Evolutionary conservation across 2,888 invertebrate species (phyloP), one percentile per base, ranked within the genome.

Genomic region (Apocheima hispidaria): DNA sequence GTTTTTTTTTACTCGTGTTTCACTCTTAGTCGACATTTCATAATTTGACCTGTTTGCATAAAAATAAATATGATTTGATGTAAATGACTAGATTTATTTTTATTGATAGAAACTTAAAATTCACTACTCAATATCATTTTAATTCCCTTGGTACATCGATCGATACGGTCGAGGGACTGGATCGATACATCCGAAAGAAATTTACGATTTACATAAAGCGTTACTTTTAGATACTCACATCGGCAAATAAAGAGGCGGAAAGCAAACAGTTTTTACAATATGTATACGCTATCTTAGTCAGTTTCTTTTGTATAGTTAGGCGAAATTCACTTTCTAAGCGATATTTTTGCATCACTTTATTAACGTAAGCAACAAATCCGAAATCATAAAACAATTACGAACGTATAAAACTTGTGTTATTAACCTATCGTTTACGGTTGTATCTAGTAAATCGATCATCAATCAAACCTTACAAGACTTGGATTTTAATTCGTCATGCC

Each of bases 301-400:
- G 16, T 9, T 44, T 16, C 2, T 26, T 44, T 43, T 21, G 12
- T n/a, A n/a, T n/a, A 12, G 4, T 4, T 4, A 16, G 14, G 26
- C 6, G 40, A 51, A n/a, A 61, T 54, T 65, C 50, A 70, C 63
- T 65, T 56, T 65, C 57, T 52, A 55, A 60, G 28, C 56, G 41
- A 63, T 60, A 63, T 65, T 48, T 57, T 56, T 44, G 51, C 46
- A 44, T n/a, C 48, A 57, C 52, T 49, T 41, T 48, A 41, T 52
- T 36, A 48, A 40, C 40, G n/a, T 33, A 26, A 28, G 9, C n/a
- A 23, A 50, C 40, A 38, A 61, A 56, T 61, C 48, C 48, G 1
- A 18, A 55, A 38, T 41, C 46, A 38, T 51, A 56, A 56, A 61
- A 55, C 56, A 30, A 60, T 54, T 50, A 60, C 23, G 38, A 50